These are phyloP conservation scores for Larimichthys crocea DNA, from an alignment of 2,113 vertebrate species.

Conservation along the genomic window DNA sequence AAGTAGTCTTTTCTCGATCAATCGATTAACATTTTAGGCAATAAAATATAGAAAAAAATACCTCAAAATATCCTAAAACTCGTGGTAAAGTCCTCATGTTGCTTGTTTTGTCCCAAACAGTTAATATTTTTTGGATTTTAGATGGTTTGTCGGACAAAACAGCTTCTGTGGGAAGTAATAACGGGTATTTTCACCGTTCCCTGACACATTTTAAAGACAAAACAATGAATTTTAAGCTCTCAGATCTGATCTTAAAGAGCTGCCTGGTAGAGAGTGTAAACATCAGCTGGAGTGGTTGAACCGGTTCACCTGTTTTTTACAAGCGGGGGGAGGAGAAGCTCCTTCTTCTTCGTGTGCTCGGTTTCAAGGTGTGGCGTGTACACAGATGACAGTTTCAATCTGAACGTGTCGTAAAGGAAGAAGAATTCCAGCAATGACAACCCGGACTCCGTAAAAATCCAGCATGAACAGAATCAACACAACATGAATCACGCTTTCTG, in stretches of 20 bases:
- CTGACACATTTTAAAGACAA: background rate
- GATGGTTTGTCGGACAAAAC: too few relatives aligned
- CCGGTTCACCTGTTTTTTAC: constrained; percentile 61
- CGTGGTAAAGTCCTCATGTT: too few relatives aligned
- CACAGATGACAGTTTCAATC: constrained; percentile 51
- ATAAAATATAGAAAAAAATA: too few relatives aligned
- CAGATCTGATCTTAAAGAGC: too few relatives aligned
- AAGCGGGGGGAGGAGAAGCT: constrained; percentile 45
- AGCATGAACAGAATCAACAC: background rate
- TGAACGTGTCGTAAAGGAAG: background rate
- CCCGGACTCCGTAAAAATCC: background rate
- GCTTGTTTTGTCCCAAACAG: too few relatives aligned
- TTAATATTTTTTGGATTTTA: too few relatives aligned
- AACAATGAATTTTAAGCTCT: background rate
- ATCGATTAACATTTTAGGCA: too few relatives aligned
- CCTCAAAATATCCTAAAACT: too few relatives aligned
- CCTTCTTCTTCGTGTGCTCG: background rate
- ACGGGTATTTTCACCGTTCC: background rate
- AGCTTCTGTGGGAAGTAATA: too few relatives aligned
- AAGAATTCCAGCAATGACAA: background rate
- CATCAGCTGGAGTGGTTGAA: constrained; percentile 11
- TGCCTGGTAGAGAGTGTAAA: background rate
- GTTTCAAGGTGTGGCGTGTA: constrained; percentile 81
- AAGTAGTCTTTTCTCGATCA: too few relatives aligned
- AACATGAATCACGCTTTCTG: background rate